A percentile compares a stretch with the other conserved stretches of the same genome.
phyloP scores from a whole-genome alignment of 2,797 vertebrate genomes.

The Acipenser ruthenus region DNA sequence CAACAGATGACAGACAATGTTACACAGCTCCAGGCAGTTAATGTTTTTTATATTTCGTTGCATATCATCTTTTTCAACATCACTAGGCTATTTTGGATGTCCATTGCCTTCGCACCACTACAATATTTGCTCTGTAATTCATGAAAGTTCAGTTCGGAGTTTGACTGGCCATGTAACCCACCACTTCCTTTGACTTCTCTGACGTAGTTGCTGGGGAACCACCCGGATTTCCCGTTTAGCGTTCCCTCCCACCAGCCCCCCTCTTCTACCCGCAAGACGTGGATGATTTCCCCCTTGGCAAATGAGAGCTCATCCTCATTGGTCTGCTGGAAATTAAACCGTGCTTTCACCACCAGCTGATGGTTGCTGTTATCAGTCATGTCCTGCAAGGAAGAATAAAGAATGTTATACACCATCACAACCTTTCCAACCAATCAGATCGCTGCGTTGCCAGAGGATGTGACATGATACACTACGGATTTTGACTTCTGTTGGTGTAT shows the following conservation, averaged over 20 bases:
- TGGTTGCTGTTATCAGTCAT: slow-evolving; percentile 90
- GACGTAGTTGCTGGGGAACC: slow-evolving; percentile 98
- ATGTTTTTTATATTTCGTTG: too few species aligned
- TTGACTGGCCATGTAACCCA: slow-evolving; percentile 44
- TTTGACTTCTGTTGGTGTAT: not conserved
- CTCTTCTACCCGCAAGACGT: slow-evolving; percentile 88
- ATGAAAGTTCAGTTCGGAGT: too few species aligned
- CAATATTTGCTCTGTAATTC: too few species aligned
- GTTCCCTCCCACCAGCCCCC: slow-evolving; percentile 97
- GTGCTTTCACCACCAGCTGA: slow-evolving; percentile 85
- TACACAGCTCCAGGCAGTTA: too few species aligned
- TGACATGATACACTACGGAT: too few species aligned
- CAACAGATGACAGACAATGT: too few species aligned
- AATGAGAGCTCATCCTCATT: slow-evolving; percentile 98
- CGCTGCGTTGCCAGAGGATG: too few species aligned
- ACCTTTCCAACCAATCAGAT: too few species aligned
- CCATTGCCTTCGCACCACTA: too few species aligned
- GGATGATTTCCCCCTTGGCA: slow-evolving; percentile 86
- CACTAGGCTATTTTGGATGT: too few species aligned
- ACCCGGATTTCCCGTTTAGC: slow-evolving; percentile 80
- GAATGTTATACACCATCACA: too few species aligned
- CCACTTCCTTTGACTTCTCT: slow-evolving; percentile 90
- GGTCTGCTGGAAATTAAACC: slow-evolving; percentile 94
- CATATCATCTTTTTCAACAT: too few species aligned
- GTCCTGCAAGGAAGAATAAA: slow-evolving; percentile 62